Evolutionary conservation across 2,888 invertebrate genomes (phyloP).

Genomic region (Epinotia ramella): DNA sequence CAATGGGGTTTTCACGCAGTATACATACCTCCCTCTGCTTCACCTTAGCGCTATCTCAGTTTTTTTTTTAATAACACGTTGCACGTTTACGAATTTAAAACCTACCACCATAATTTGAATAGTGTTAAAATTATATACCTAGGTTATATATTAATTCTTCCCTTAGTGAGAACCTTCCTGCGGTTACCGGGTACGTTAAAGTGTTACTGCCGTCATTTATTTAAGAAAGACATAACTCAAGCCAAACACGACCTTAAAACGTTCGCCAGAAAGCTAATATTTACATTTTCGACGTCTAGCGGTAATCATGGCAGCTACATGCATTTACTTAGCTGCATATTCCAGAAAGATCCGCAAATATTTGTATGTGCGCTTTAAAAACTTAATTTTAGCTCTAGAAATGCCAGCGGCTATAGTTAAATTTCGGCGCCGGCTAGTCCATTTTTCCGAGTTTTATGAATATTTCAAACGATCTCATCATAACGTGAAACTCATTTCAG

Average conservation of each 20-base stretch:
- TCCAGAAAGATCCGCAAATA: slow-evolving; percentile 1
- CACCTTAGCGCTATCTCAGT: no score
- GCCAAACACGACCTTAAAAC: neutral
- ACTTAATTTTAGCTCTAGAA: slow-evolving; percentile 4
- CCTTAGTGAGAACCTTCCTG: neutral
- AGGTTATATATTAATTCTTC: neutral
- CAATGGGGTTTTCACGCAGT: no score
- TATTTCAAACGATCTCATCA: neutral
- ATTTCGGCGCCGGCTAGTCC: neutral
- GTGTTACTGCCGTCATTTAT: neutral
- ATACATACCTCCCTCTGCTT: no score
- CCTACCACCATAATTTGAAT: neutral
- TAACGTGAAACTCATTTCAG: neutral
- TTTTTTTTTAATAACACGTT: no score
- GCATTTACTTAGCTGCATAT: neutral
- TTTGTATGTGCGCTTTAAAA: slow-evolving; percentile 6
- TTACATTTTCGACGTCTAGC: neutral
- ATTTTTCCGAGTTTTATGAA: slow-evolving; percentile 7
- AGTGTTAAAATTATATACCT: neutral
- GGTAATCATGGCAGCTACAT: neutral
- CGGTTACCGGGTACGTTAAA: neutral
- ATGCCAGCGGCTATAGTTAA: neutral
- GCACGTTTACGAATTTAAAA: neutral
- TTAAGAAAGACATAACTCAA: neutral
- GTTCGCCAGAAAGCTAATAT: neutral